phyloP scores from a whole-genome alignment of 2,888 invertebrate species.

The Sturmia bella region DNA sequence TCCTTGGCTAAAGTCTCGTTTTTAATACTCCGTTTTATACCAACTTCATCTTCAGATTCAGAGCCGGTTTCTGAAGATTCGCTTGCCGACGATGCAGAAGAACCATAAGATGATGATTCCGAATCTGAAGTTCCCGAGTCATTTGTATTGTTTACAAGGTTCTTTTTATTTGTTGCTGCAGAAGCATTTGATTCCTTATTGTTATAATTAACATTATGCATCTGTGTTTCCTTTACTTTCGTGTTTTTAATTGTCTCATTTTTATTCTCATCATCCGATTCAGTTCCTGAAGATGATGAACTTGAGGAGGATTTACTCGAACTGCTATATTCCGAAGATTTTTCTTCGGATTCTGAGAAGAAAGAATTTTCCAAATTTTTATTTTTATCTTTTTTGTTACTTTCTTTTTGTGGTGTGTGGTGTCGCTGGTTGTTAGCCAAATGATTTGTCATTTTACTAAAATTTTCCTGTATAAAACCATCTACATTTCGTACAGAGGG shows the following conservation, averaged over 20 bases:
- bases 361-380: conserved; percentile 82
- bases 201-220: conserved; percentile 53
- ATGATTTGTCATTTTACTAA: conserved; percentile 75
- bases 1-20: conserved; percentile 25
- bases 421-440: conserved; percentile 73
- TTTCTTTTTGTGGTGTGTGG: conserved; percentile 67
- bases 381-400: conserved; percentile 74
- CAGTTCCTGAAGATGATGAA: conserved; percentile 70
- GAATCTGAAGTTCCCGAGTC: conserved; percentile 77
- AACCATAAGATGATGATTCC: conserved; percentile 74
- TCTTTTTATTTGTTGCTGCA: conserved; percentile 41
- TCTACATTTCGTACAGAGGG: conserved; percentile 89
- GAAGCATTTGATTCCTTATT: conserved; percentile 27
- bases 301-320: conserved; percentile 75
- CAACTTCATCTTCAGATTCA: conserved; percentile 75
- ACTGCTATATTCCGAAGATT: conserved; percentile 79
- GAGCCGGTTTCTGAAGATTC: conserved; percentile 68
- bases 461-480: conserved; percentile 76
- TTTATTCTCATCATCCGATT: conserved; percentile 63
- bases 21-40: conserved; percentile 58
- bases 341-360: conserved; percentile 83
- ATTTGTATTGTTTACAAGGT: conserved; percentile 50
- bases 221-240: conserved; percentile 43
- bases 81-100: conserved; percentile 66
- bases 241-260: conserved; percentile 20